Conservation (phyloP, 2,113 vertebrate species). For the Pollachius pollachius region DNA sequence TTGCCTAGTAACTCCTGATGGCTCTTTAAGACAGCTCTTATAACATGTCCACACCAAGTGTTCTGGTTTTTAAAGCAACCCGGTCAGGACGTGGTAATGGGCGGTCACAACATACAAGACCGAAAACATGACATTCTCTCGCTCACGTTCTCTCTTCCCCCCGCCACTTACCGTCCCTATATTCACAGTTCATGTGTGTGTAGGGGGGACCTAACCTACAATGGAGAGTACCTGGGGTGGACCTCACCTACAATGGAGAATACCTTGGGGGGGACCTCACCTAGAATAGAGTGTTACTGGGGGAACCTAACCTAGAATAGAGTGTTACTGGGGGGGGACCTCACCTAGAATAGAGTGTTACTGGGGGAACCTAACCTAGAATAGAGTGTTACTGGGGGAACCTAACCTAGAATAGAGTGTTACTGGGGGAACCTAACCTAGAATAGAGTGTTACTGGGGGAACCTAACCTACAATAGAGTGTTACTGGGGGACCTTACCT, state of each 20-base stretch:
- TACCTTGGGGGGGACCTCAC: too few relatives aligned
- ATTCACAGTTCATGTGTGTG: neutral
- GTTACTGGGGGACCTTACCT: slow-evolving; percentile 40
- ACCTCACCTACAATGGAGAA: too few relatives aligned
- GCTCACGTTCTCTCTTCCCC: neutral
- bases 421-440: too few relatives aligned
- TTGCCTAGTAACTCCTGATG: slow-evolving; percentile 40
- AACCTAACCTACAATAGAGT: slow-evolving; percentile 13
- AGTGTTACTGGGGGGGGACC: too few relatives aligned
- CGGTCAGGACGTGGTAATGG: slow-evolving; percentile 51
- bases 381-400: too few relatives aligned
- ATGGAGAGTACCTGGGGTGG: too few relatives aligned
- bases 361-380: slow-evolving; percentile 39
- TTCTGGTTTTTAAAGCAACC: slow-evolving; percentile 42
- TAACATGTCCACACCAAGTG: slow-evolving; percentile 41
- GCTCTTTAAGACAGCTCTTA: slow-evolving; percentile 47
- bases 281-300: too few relatives aligned
- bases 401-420: too few relatives aligned
- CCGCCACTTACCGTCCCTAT: neutral
- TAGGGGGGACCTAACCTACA: neutral
- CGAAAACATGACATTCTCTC: slow-evolving; percentile 1
- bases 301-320: neutral
- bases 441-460: too few relatives aligned
- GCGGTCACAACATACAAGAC: slow-evolving; percentile 28
- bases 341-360: slow-evolving; percentile 44